Conservation (phyloP, 92 coral and sea anemone species). For the Blastomussa wellsi region DNA sequence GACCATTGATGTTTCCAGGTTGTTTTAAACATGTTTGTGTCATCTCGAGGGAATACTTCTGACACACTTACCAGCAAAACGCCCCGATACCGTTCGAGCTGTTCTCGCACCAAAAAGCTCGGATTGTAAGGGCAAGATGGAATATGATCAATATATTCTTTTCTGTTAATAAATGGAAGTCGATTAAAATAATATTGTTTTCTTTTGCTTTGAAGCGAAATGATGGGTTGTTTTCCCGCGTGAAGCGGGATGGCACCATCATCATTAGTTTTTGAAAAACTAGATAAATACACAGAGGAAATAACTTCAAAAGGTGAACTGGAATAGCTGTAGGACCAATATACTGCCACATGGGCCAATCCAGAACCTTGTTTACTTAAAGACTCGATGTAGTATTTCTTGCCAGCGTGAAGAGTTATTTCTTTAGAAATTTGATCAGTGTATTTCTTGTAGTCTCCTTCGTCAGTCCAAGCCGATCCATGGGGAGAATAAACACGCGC, state of each 20-base stretch:
- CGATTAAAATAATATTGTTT: not conserved
- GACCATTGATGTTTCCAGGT: not conserved
- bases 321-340: constrained; percentile 7
- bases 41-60: constrained; percentile 8
- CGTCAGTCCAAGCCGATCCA: constrained; percentile 13
- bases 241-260: not conserved
- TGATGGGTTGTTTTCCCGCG: not conserved
- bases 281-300: not conserved
- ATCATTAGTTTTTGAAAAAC: too few species aligned
- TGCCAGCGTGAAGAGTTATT: constrained; percentile 12
- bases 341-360: constrained; percentile 10
- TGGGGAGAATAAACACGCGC: constrained; percentile 30
- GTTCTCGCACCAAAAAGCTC: constrained; percentile 6
- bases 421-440: constrained; percentile 18
- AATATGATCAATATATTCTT: not conserved
- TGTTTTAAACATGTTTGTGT: not conserved
- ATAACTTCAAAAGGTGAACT: not conserved
- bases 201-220: not conserved
- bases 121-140: constrained; percentile 9
- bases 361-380: constrained; percentile 10
- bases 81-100: not conserved
- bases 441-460: constrained; percentile 19
- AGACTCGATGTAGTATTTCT: constrained; percentile 26
- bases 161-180: not conserved
- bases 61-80: not conserved